These are phyloP conservation scores for Micromesistius poutassou DNA, from an alignment of 2,797 vertebrate species.

Conservation along the genomic window DNA sequence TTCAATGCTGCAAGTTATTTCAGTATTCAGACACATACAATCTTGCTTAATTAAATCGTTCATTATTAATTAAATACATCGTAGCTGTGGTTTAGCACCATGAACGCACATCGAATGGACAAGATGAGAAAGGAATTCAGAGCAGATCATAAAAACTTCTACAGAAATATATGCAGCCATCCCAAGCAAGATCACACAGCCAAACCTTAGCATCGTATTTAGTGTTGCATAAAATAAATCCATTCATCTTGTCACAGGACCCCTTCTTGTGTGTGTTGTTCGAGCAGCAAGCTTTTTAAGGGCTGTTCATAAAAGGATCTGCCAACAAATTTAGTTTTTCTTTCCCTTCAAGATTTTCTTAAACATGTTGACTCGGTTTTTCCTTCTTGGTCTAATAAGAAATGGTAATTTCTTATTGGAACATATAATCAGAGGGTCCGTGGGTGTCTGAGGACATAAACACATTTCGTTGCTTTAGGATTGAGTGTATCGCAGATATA, in stretches of 20 bases:
- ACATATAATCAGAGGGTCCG: neutral
- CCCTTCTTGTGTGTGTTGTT: too few species aligned
- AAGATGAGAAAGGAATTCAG: neutral
- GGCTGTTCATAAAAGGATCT: neutral
- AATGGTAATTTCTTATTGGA: neutral
- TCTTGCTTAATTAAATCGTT: neutral
- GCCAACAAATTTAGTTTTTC: neutral
- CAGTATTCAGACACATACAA: conserved; percentile 2
- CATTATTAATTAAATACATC: neutral
- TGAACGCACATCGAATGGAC: neutral
- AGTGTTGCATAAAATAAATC: neutral
- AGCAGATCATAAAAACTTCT: neutral
- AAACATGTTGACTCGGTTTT: neutral
- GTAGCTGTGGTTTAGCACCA: neutral
- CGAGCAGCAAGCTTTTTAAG: too few species aligned
- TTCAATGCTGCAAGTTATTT: neutral
- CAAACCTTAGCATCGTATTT: neutral
- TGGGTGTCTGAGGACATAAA: neutral
- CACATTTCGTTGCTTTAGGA: neutral
- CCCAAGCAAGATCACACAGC: neutral
- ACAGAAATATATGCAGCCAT: neutral
- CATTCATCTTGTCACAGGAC: neutral
- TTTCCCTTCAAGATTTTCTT: neutral
- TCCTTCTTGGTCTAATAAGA: neutral
- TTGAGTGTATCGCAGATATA: neutral